Evolutionary conservation across 1,140 invertebrate species (phyloP).

Genomic region (Thaumetopoea pityocampa): DNA sequence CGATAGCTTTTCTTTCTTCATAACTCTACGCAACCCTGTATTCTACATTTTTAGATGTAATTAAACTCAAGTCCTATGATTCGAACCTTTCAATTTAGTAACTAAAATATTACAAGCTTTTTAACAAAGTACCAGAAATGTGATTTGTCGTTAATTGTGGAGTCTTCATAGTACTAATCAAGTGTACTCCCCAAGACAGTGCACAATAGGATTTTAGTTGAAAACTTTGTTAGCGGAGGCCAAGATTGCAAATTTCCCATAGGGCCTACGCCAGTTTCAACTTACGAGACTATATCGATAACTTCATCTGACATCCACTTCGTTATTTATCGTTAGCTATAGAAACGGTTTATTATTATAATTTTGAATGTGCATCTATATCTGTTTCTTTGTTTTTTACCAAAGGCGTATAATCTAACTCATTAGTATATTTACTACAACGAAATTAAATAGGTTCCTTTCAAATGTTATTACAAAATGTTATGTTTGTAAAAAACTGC

Average conservation of each 20-base stretch:
- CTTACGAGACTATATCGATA: conserved; percentile 61
- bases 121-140: conserved; percentile 5
- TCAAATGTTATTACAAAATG: too few relatives aligned
- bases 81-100: too few relatives aligned
- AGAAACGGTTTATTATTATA: neutral
- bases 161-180: conserved; percentile 40
- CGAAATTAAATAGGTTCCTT: too few relatives aligned
- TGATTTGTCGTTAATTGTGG: conserved; percentile 16
- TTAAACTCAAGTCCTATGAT: too few relatives aligned
- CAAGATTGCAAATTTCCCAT: conserved; percentile 71
- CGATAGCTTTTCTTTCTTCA: too few relatives aligned
- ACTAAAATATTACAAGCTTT: too few relatives aligned
- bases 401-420: too few relatives aligned
- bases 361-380: conserved; percentile 1
- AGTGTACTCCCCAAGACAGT: conserved; percentile 49
- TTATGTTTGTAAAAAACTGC: conserved; percentile 10
- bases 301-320: conserved; percentile 36
- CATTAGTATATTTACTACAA: too few relatives aligned
- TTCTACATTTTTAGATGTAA: too few relatives aligned
- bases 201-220: conserved; percentile 70
- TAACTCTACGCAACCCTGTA: too few relatives aligned
- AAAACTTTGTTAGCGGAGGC: conserved; percentile 69
- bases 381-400: too few relatives aligned
- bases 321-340: conserved; percentile 38
- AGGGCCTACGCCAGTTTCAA: conserved; percentile 64